Conservation (phyloP, 2,797 vertebrate genomes). For the Nothura maculosa region DNA sequence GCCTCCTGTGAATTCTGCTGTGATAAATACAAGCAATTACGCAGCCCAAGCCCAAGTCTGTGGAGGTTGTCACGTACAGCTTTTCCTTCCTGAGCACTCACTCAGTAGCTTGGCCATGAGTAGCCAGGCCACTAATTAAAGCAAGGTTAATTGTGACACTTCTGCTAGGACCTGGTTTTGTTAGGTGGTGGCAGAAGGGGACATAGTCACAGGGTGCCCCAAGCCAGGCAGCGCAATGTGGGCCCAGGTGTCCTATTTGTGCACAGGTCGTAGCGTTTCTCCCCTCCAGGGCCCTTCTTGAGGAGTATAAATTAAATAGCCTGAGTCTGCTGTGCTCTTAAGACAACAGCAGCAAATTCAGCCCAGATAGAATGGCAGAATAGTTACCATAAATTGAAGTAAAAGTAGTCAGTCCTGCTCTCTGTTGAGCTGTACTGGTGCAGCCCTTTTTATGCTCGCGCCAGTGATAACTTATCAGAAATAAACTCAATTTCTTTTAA, state of each 20-base stretch:
- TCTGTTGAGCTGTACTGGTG: not conserved
- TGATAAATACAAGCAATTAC: not conserved
- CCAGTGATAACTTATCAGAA: not conserved
- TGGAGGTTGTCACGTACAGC: not conserved
- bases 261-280: not conserved
- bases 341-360: not conserved
- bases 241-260: not conserved
- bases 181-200: not conserved
- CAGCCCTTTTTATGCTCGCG: not conserved
- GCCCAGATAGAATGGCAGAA: not conserved
- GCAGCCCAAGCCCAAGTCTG: not conserved
- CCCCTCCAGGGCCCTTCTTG: rapidly evolving
- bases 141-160: not conserved
- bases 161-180: not conserved
- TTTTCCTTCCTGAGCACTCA: not conserved
- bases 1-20: not conserved
- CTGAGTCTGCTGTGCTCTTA: not conserved
- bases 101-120: not conserved
- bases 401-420: not conserved
- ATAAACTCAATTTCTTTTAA: not conserved
- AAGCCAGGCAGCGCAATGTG: not conserved
- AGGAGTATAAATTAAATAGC: not conserved
- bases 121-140: not conserved
- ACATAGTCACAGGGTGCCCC: not conserved
- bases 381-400: not conserved